Base-by-base conservation (phyloP, 1,140 invertebrate species). In the Zaprionus tsacasi region DNA sequence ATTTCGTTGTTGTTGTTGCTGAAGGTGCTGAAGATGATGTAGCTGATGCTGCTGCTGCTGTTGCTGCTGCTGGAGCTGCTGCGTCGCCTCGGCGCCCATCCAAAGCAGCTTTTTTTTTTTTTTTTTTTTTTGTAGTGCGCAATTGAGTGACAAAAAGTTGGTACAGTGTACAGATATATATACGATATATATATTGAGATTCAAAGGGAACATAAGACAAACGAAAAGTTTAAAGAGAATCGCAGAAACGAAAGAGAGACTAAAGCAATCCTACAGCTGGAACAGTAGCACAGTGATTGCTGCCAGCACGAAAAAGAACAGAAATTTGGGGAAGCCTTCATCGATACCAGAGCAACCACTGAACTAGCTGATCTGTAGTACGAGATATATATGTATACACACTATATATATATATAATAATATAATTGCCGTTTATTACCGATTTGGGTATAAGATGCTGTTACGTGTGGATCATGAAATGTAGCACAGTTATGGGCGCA, bases 391-490 rank as follows among this genome's bases (percentile, higher is more conserved):
- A n/a, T n/a, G n/a, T 70, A 72, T 67, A 81, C 81, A 69, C 40
- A n/a, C n/a, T n/a, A n/a, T n/a, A n/a, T n/a, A n/a, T n/a, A n/a
- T 45, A 45, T 45, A 15, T 2, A 15, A 5, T 15, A n/a, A 45
- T 54, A 30, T 30, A 30, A 30, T 74, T 30, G 73, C 54, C 83
- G 52, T 85, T 85, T 50, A 73, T 87, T 88, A 88, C 83, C 83
- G 83, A 88, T 88, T 88, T 88, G 70, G 83, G 83, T 72, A 88
- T 69, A 55, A 88, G 83, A 72, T 88, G 83, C 83, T 88, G 85
- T 83, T 76, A 33, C 59, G 40, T 38, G 52, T 79, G 69, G 66
- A 68, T 79, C 70, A 76, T 79, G 77, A 67, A 72, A 77, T 79
- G 74, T 77, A 73, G 73, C 68, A 73, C 60, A 74, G 66, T 77